Evolutionary conservation across 2,113 vertebrate genomes (phyloP), one percentile per base, ranked within the genome.

Genomic region (Pongo pygmaeus): DNA sequence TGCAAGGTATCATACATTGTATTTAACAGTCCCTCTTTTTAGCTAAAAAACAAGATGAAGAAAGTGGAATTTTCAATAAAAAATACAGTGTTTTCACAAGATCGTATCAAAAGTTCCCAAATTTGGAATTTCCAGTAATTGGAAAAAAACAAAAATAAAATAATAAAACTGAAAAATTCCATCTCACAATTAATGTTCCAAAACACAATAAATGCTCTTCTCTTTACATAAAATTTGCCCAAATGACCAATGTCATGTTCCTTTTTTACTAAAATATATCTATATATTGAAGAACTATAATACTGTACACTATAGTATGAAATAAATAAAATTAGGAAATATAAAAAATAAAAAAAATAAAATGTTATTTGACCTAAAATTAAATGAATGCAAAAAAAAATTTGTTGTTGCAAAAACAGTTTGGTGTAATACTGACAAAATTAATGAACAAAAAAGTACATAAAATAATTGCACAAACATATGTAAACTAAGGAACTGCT

Each of bases 241-340:
- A 99, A 99, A 99, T 99, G 99, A 99, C 99, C 99, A 99, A 99
- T 99, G 99, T 99, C 99, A 99, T 99, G 99, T 99, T 99, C 99
- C 99, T 99, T 99, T 99, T 99, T 99, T 99, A 99, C 99, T 99
- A 99, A 99, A 99, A 99, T 99, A 99, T 99, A 99, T 99, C 99
- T 99, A 99, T 99, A 99, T 99, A 99, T 99, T 99, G 99, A 99
- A 99, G 99, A 99, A 99, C 99, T 99, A 99, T 99, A 99, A 99
- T 99, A 99, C 99, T 99, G 99, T 99, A 99, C 99, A 99, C 99
- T 99, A 99, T 99, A 99, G 99, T 99, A 99, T 99, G 99, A 99
- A 99, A 99, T 99, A 99, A 99, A 99, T 99, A 99, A 99, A 99
- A 99, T 43, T 43, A 43, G 43, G 43, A 43, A 43, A 43, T 43